Conservation (phyloP, 2,113 vertebrate genomes). For the Pantherophis guttatus region DNA sequence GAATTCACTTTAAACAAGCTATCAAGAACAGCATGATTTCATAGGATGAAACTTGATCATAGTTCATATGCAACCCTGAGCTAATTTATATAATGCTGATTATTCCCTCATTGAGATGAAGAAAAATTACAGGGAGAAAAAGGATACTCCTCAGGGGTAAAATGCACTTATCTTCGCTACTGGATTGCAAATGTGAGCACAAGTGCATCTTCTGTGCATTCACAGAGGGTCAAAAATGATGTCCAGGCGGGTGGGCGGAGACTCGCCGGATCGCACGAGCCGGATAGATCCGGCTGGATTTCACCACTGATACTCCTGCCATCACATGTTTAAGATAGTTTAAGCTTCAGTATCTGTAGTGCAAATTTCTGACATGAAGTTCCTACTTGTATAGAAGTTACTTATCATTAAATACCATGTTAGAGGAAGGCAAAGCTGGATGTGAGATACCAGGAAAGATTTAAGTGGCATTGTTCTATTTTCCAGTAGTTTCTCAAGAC, state of each 20-base stretch:
- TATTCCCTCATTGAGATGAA: neutral
- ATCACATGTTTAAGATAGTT: neutral
- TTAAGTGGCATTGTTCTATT: neutral
- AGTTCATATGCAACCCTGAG: neutral
- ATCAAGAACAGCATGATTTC: slow-evolving; percentile 2
- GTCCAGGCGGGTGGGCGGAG: no score
- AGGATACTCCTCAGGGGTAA: neutral
- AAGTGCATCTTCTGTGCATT: no score
- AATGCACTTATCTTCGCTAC: no score
- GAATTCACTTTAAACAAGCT: neutral
- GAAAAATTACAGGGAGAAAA: neutral
- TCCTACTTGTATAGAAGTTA: neutral
- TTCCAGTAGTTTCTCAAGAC: neutral
- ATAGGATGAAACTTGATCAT: neutral
- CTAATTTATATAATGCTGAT: neutral
- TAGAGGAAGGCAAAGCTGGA: neutral
- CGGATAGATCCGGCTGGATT: no score
- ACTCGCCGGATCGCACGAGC: no score
- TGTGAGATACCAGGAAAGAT: neutral
- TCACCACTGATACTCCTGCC: neutral
- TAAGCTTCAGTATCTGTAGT: no score
- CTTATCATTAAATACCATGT: neutral
- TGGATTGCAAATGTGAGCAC: no score
- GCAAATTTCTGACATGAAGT: neutral
- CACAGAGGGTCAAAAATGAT: no score